Conservation (phyloP, 2,113 vertebrate genomes). For the Gallinago paraguaiae region DNA sequence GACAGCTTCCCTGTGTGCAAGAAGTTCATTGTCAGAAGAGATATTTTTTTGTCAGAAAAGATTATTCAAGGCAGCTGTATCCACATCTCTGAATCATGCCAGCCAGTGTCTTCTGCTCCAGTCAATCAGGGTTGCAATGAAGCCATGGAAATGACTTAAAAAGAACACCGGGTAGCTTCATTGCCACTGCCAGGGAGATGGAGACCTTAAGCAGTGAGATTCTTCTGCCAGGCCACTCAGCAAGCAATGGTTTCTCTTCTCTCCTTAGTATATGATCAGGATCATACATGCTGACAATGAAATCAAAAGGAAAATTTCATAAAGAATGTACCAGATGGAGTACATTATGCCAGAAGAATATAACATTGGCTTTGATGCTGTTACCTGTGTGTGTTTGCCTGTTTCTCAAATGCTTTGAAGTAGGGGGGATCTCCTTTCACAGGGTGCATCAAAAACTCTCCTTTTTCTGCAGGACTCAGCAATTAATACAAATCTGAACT, state of each 20-base stretch:
- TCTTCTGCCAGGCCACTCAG: background rate
- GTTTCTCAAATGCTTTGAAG: background rate
- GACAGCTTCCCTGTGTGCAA: background rate
- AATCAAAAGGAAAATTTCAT: background rate
- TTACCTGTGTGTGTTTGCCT: background rate
- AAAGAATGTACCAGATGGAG: background rate
- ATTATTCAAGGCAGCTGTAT: background rate
- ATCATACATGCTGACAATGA: rapidly evolving
- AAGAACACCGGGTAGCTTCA: background rate
- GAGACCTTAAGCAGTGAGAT: background rate
- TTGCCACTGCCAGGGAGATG: rapidly evolving
- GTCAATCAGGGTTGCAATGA: background rate
- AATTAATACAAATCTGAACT: background rate
- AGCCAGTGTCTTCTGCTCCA: background rate
- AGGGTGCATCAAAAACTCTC: background rate
- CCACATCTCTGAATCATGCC: background rate
- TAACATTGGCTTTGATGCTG: background rate
- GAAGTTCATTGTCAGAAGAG: background rate
- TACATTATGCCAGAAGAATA: rapidly evolving
- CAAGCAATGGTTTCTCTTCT: background rate
- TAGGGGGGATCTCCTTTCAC: background rate
- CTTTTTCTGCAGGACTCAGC: background rate
- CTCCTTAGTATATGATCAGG: background rate
- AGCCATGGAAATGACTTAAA: rapidly evolving
- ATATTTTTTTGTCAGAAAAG: background rate